Evolutionary conservation across 2,113 vertebrate species (phyloP), one percentile per base, ranked within the genome.

Genomic region (Cryptomyrus ogoouensis): DNA sequence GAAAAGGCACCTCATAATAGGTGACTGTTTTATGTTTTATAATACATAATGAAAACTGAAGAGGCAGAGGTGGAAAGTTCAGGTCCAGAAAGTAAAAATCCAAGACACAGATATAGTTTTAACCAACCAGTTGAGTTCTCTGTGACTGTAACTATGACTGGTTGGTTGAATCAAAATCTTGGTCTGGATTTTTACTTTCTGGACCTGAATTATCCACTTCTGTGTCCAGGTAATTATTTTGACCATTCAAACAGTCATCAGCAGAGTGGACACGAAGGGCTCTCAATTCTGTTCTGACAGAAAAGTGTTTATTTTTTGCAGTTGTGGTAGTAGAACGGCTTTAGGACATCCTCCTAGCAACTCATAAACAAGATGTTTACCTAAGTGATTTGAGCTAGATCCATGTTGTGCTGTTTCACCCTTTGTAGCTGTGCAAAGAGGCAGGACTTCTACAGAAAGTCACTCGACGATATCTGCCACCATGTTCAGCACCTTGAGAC

Each of bases 361-460:
- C 31, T 39, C 31, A 77, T 39, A 17, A 66, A 35, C 13, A 6
- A 24, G 70, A 2, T 35, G 70, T 77, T 13, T 27, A 35, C 24
- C 12, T 74, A 19, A 77, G 35, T 7, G 74, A 19, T 80, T 42
- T 42, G 4, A 84, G 15, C 44, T 84, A 47, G 42, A 85, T 85
- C 13, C 87, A 4, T 88, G 21, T 35, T 50, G 10, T 21, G 58
- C 49, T 91, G 3, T 94, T 44, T 90, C 89, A 47, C 12, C 91
- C 19, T 90, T 52, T 87, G 2, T 91, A 99, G 98, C 50, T 97
- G 95, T 94, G 93, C 94, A 70, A 93, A 95, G 90, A 95, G 94
- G 91, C 94, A 96, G 70, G 90, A 91, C 89, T 90, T 66, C 88
- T 97, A 96, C 91, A 93, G 39, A 90, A 93, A 94, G 90, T 92